Conservation (phyloP, 2,797 vertebrate genomes). For the Mormyrus proboscirostris region DNA sequence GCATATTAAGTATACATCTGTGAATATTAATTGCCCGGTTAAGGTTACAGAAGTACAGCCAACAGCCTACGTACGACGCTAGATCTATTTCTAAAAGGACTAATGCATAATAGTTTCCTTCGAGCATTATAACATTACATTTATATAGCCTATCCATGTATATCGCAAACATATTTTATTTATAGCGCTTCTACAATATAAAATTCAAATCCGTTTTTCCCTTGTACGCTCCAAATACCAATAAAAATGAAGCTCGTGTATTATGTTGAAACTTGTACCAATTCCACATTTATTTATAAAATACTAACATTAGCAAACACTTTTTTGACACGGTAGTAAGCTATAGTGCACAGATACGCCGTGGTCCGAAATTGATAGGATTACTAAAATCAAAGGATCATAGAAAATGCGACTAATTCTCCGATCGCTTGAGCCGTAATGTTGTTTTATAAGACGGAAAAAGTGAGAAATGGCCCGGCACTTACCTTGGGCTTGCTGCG, state of each 20-base stretch:
- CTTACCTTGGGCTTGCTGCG: constrained; percentile 36
- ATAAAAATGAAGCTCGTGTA: neutral
- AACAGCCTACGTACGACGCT: neutral
- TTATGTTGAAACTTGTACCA: neutral
- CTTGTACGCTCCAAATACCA: neutral
- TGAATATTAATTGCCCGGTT: constrained; percentile 13
- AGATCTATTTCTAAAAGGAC: constrained; percentile 11
- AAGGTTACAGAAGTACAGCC: constrained; percentile 8
- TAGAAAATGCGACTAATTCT: neutral
- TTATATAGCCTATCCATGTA: neutral
- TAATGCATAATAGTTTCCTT: neutral
- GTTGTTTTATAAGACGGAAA: neutral
- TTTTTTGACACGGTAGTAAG: neutral
- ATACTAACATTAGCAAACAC: neutral
- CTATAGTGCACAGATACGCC: neutral
- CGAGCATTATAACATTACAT: neutral
- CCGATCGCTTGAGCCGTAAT: neutral
- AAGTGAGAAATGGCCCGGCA: neutral
- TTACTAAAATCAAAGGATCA: neutral
- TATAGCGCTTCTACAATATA: neutral
- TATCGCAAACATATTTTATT: neutral
- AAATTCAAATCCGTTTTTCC: neutral
- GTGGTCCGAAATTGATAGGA: neutral
- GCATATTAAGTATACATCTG: constrained; percentile 11
- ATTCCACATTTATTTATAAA: neutral